Evolutionary conservation across 2,888 invertebrate species (phyloP), one percentile per base, ranked within the genome.

Genomic region (Agonopterix heracliana): DNA sequence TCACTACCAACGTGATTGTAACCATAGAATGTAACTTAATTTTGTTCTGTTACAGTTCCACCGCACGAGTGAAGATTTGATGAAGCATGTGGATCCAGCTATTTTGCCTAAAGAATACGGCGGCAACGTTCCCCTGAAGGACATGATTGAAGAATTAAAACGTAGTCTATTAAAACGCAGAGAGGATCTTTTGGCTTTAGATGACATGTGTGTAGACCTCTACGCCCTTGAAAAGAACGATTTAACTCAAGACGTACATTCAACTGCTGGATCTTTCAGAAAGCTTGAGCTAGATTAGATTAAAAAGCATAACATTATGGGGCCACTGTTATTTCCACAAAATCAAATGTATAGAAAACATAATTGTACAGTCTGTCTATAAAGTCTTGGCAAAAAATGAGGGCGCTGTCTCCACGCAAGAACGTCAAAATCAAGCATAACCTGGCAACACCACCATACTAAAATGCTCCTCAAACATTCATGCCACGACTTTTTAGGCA

Each of bases 101-200:
- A 93, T 96, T 63, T 78, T 97, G 55, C 96, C 96, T 0, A 93
- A 94, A 74, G 96, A 97, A 78, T 96, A 96, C 68, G 96, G 96
- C 8, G 96, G 96, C n/a, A 92, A 92, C 13, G 90, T 95, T 13
- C 94, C 96, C 12, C 80, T 96, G 47, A 89, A 89, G 34, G 94
- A 95, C 47, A 96, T 97, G 95, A 93, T 96, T 54, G 92, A 93
- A 75, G 91, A 91, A 65, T 90, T 95, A 55, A 94, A 95, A 70
- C 79, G 86, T 38, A 90, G 90, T 48, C 77, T 95, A 43, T 76
- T 91, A 51, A 91, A 91, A 54, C 91, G 90, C 51, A 90, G 94
- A 59, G 90, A 92, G 26, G 90, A 91, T 10, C 81, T 95, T 44
- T 75, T 94, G 46, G 92, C 93, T 8, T 80, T 95, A 53, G 95